Evolutionary conservation across 2,113 vertebrate genomes (phyloP).

Genomic region (Pontoporia blainvillei): DNA sequence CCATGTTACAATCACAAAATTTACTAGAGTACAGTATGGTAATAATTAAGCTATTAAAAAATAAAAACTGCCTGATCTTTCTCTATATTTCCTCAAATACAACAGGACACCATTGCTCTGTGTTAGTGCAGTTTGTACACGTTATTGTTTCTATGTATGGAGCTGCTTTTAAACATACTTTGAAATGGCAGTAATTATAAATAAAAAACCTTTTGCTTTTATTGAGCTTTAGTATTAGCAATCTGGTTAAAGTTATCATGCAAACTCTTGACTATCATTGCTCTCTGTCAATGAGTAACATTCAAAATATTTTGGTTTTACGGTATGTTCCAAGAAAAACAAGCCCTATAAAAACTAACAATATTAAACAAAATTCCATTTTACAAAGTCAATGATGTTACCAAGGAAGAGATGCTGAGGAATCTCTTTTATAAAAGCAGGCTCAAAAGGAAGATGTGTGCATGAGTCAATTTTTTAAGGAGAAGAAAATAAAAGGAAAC

Average conservation of each 20-base stretch:
- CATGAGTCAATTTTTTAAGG: not conserved
- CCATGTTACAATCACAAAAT: not conserved
- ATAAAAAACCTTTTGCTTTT: not conserved
- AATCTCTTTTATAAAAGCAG: not conserved
- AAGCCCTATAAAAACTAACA: constrained; percentile 35
- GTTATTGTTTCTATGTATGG: not conserved
- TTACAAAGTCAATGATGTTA: constrained; percentile 7
- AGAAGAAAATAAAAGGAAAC: not conserved
- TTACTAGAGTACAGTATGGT: not conserved
- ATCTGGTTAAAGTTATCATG: not conserved
- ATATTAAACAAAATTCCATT: constrained; percentile 46
- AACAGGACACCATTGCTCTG: not conserved
- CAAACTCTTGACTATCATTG: constrained; percentile 6
- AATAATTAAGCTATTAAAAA: constrained; percentile 21
- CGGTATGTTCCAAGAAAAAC: constrained; percentile 55
- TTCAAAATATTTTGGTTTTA: constrained; percentile 61
- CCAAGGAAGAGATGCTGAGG: not conserved
- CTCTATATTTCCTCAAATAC: not conserved
- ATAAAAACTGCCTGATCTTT: not conserved
- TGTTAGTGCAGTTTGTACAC: not conserved
- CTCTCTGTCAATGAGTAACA: constrained; percentile 47
- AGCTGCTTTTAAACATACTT: not conserved
- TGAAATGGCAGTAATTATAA: not conserved
- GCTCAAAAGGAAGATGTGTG: not conserved
- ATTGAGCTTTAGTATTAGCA: not conserved